A percentile compares a stretch with the other conserved stretches of the same genome.
Conservation (phyloP, 2,797 vertebrate species). For the Euphonia xanthogaster region DNA sequence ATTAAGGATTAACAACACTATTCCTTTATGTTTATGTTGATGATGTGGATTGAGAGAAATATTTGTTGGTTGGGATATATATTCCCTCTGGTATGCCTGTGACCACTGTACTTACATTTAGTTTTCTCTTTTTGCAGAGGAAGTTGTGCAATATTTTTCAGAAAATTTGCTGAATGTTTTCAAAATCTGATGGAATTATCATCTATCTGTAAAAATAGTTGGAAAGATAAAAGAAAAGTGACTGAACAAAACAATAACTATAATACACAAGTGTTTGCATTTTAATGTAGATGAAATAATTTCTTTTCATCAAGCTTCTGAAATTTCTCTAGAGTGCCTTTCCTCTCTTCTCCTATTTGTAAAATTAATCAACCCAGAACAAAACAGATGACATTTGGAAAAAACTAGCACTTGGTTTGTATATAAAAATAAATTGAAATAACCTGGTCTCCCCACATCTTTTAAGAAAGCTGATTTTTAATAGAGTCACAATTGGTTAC, state of each 20-base stretch:
- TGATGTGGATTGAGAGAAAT: not conserved
- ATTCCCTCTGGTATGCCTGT: not conserved
- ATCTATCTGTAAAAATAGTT: not conserved
- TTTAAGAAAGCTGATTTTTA: not conserved
- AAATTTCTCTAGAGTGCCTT: not conserved
- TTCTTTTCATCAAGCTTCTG: not conserved
- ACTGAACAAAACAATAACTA: not conserved
- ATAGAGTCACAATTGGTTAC: not conserved
- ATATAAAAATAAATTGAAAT: not conserved
- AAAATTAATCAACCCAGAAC: not conserved
- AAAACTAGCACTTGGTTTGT: not conserved
- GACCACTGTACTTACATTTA: not conserved
- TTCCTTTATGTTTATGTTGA: not conserved
- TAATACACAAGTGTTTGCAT: not conserved
- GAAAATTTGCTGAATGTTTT: not conserved
- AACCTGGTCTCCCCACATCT: not conserved
- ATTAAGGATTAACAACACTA: not conserved
- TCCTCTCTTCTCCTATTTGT: not conserved
- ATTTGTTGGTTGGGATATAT: not conserved
- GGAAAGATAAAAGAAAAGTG: not conserved
- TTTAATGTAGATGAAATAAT: not conserved
- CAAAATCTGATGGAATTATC: not conserved
- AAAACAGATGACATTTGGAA: not conserved
- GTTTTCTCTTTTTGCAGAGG: not conserved
- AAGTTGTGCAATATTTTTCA: not conserved